Conservation (phyloP, 2,113 vertebrate genomes). For the Morone saxatilis region DNA sequence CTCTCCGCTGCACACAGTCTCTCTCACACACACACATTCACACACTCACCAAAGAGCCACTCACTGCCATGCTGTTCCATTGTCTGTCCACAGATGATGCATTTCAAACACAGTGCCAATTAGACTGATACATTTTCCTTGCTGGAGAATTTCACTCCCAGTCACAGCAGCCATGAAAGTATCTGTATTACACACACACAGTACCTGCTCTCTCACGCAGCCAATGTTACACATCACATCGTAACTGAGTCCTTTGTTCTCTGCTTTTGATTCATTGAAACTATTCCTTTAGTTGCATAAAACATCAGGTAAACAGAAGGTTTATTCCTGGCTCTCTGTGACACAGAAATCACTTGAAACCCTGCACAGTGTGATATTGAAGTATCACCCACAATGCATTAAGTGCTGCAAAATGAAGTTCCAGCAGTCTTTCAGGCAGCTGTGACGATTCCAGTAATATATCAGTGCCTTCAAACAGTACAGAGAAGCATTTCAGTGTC, state of each 20-base stretch:
- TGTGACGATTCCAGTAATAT: slow-evolving; percentile 25
- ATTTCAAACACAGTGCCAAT: slow-evolving; percentile 71
- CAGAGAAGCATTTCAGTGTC: slow-evolving; percentile 12
- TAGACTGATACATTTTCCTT: slow-evolving; percentile 71
- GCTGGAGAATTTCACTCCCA: slow-evolving; percentile 60
- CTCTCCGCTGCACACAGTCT: slow-evolving; percentile 3
- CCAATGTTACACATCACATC: slow-evolving; percentile 46
- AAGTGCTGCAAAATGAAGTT: slow-evolving; percentile 7
- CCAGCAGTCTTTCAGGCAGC: not conserved
- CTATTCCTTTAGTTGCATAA: slow-evolving; percentile 17
- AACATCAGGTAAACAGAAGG: slow-evolving; percentile 1
- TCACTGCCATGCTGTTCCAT: slow-evolving; percentile 34
- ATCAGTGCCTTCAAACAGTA: not conserved
- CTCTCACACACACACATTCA: not conserved
- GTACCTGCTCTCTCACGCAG: slow-evolving; percentile 2
- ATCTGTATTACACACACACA: slow-evolving; percentile 20
- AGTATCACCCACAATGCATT: not conserved
- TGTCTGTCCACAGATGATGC: slow-evolving; percentile 50
- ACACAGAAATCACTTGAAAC: not conserved
- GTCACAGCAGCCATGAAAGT: slow-evolving; percentile 39
- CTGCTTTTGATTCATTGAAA: slow-evolving; percentile 43
- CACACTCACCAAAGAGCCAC: slow-evolving; percentile 6
- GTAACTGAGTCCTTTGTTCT: slow-evolving; percentile 26
- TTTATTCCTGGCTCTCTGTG: not conserved
- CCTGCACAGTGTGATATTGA: not conserved